A percentile compares a stretch with the other conserved stretches of the same genome.
phyloP scores from a whole-genome alignment of 1,140 invertebrate species.

The Temnothorax nylanderi region DNA sequence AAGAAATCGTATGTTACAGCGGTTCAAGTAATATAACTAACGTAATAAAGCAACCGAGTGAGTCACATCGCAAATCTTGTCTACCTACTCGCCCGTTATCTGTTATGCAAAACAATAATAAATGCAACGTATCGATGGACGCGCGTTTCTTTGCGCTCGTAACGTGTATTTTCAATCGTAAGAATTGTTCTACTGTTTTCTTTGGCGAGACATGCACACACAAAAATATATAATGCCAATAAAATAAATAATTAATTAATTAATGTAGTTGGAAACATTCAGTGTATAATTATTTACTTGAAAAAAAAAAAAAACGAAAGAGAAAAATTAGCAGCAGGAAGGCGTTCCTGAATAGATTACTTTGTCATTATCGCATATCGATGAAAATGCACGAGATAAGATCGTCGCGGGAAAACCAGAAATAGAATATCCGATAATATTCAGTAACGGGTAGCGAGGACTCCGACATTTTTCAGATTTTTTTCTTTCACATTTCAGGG shows the following conservation, averaged over 20 bases:
- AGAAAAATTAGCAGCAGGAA: not conserved
- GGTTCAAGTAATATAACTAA: not conserved
- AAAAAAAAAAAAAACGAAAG: not conserved
- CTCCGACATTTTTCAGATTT: not conserved
- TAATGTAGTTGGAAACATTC: not conserved
- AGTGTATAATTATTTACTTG: not conserved
- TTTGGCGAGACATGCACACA: not conserved
- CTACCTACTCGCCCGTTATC: not conserved
- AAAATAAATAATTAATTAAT: not conserved
- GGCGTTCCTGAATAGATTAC: not conserved
- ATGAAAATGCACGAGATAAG: not conserved
- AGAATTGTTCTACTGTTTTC: not conserved
- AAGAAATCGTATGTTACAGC: not conserved
- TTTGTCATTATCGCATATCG: not conserved
- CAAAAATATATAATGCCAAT: not conserved
- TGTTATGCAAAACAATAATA: constrained; percentile 16
- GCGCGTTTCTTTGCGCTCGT: not conserved
- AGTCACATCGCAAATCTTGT: not conserved
- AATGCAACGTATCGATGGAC: not conserved
- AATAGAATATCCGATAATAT: not conserved
- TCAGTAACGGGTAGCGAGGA: not conserved
- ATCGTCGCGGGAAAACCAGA: not conserved
- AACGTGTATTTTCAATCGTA: not conserved
- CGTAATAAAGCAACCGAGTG: not conserved
- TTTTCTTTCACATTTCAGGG: not conserved